Evolutionary conservation across 2,888 invertebrate species (phyloP), one percentile per base, ranked within the genome.

Genomic region (Cosmorhoe ocellata): DNA sequence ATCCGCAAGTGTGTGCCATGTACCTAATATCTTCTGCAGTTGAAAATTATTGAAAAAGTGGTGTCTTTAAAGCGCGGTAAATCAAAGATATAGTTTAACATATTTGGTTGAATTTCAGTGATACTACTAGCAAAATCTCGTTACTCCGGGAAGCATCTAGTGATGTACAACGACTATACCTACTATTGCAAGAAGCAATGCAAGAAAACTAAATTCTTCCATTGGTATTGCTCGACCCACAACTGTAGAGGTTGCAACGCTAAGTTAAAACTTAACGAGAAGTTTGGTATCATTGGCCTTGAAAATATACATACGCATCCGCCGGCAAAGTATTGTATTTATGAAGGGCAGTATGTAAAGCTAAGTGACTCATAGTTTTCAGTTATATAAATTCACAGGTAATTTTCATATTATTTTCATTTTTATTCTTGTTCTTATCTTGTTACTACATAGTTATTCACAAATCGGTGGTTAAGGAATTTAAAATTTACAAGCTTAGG

Each of bases 171-270:
- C 32, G 76, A 83, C 49, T 88, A 85, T 59, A 85, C 87, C 0
- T 88, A 85, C 58, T 86, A 84, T 64, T 83, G 82, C 66, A 85
- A 86, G 68, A 79, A 75, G 48, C 76, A 79, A 57, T 81, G 76
- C 65, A 83, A 81, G 67, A 80, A 69, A 56, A 80, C 75, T 0
- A 79, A 77, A 31, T 64, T 71, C 49, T 81, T 77, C 46, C 75
- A 79, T 45, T 88, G 88, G 88, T 81, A 84, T 51, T 88, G 88
- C 48, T 88, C 88, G 0, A 85, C 87, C 0, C 84, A 88, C 56
- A 84, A 84, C 64, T 81, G 78, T 56, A 76, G 79, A 26, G 86
- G 87, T 0, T 88, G 88, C 53, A 83, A 83, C 28, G 87, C 85
- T 0, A 81, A 79, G 37, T 64, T 88, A 14, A 79, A 76, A 28